Percentiles rank a stretch among this genome's conserved stretches.
Evolutionary conservation across 2,888 invertebrate species (phyloP).

Genomic region (Acleris emargana): DNA sequence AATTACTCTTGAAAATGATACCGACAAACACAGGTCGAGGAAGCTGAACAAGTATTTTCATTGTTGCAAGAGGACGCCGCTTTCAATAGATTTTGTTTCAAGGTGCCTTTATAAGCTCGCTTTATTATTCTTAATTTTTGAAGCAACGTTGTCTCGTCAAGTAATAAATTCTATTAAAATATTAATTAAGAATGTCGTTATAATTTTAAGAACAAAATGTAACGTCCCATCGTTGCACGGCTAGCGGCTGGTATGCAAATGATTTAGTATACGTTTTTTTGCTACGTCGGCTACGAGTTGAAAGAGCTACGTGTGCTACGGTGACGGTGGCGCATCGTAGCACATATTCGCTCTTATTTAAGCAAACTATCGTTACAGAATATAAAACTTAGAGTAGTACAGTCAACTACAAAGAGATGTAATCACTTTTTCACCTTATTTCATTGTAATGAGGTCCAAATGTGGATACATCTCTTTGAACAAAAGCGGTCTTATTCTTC

Average conservation of each 20-base stretch:
- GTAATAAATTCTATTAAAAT: constrained; percentile 42
- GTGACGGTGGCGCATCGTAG: too few species aligned
- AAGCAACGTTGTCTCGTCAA: constrained; percentile 47
- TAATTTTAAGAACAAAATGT: neutral
- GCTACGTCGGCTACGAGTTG: neutral
- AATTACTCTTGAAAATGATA: neutral
- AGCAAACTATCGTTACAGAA: too few species aligned
- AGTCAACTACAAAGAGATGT: too few species aligned
- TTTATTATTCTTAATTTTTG: constrained; percentile 48
- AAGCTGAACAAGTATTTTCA: constrained; percentile 43
- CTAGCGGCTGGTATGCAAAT: neutral
- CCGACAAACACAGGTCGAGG: constrained; percentile 22
- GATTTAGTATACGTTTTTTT: neutral
- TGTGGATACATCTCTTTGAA: too few species aligned
- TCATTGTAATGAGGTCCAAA: too few species aligned
- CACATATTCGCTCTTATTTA: too few species aligned
- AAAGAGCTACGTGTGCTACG: neutral
- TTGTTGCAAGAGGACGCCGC: constrained; percentile 45
- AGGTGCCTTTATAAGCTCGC: constrained; percentile 47
- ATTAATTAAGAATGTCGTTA: constrained; percentile 4
- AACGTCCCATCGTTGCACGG: neutral
- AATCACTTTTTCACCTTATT: too few species aligned
- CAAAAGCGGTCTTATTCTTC: too few species aligned
- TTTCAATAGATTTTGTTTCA: constrained; percentile 43
- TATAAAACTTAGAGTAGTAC: too few species aligned